These are phyloP conservation scores for Tenebrosternarchus preto DNA, from an alignment of 2,113 vertebrate genomes.

Conservation along the genomic window DNA sequence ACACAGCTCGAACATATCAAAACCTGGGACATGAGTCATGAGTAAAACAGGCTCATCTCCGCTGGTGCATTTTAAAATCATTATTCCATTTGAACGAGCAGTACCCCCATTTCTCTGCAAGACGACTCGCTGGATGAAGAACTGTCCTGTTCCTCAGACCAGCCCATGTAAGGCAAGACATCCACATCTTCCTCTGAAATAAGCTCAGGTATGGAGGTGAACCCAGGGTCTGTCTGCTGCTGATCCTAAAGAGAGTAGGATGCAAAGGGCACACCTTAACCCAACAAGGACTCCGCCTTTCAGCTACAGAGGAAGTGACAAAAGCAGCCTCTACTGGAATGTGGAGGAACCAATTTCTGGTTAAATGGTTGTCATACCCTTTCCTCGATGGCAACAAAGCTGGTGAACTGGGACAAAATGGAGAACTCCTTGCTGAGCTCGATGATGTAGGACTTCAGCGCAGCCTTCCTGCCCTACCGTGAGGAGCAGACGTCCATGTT, in stretches of 20 bases:
- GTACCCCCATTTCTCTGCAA: no score
- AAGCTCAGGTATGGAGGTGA: slow-evolving; percentile 75
- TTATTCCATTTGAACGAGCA: no score
- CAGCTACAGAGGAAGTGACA: neutral
- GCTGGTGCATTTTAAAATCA: neutral
- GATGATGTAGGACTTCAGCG: slow-evolving; percentile 80
- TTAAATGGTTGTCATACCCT: slow-evolving; percentile 72
- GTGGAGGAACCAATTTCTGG: neutral
- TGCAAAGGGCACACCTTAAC: neutral
- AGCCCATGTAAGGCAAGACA: slow-evolving; percentile 80
- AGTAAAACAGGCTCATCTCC: neutral
- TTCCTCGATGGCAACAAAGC: slow-evolving; percentile 87
- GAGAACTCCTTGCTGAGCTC: slow-evolving; percentile 84
- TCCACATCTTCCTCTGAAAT: slow-evolving; percentile 81
- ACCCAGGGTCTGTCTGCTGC: slow-evolving; percentile 44
- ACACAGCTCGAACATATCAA: no score
- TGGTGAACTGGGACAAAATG: slow-evolving; percentile 87
- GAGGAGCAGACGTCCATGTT: no score
- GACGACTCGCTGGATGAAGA: neutral
- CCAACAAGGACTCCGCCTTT: neutral
- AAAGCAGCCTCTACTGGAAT: neutral
- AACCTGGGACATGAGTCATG: no score
- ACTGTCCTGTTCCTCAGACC: slow-evolving; percentile 54
- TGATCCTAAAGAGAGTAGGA: slow-evolving; percentile 56
- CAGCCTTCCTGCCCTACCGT: slow-evolving; percentile 80